Evolutionary conservation across 2,797 vertebrate genomes (phyloP).

Genomic region (Phalanger gymnotis): DNA sequence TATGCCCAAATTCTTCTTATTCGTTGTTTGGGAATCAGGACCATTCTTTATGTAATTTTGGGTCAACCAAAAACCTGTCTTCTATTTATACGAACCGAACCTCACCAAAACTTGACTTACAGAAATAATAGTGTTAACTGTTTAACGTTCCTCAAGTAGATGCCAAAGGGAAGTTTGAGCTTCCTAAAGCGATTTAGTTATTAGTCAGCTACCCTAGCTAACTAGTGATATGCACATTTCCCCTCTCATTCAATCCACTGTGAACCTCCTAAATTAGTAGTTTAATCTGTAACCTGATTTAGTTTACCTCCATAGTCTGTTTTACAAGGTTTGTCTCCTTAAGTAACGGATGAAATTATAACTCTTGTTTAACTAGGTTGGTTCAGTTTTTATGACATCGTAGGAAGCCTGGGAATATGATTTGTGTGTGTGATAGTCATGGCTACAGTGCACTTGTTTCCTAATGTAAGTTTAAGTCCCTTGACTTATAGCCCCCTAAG

Average conservation of each 20-base stretch:
- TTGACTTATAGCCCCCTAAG: background rate
- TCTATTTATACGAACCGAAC: background rate
- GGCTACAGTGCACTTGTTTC: background rate
- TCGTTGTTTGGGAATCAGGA: background rate
- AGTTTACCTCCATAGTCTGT: background rate
- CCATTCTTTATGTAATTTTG: background rate
- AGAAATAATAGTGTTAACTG: background rate
- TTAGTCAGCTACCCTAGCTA: background rate
- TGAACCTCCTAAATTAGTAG: background rate
- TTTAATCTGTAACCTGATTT: background rate
- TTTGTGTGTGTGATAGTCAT: background rate
- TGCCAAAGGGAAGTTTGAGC: background rate
- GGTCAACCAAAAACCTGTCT: background rate
- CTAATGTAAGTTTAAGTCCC: background rate
- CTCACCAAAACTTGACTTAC: background rate
- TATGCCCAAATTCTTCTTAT: background rate
- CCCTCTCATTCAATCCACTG: background rate
- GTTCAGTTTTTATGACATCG: background rate
- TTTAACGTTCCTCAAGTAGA: background rate
- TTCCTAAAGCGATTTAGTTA: background rate
- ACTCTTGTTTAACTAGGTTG: background rate
- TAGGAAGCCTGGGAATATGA: background rate
- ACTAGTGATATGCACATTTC: background rate
- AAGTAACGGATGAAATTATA: background rate
- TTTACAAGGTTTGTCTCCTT: background rate